Evolutionary conservation across 2,113 vertebrate genomes (phyloP).

Genomic region (Maccullochella peelii): DNA sequence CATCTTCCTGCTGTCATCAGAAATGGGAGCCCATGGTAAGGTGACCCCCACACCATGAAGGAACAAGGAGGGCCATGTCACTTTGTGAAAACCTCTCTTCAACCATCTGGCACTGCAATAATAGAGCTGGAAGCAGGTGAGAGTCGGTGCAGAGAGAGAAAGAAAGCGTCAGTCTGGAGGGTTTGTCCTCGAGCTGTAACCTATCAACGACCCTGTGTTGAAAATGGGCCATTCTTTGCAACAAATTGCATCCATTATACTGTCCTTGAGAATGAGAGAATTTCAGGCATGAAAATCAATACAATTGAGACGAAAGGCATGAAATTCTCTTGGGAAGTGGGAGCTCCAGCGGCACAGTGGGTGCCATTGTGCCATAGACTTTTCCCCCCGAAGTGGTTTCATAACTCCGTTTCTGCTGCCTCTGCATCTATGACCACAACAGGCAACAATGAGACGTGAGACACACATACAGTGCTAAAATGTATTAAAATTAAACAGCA

Average conservation of each 20-base stretch:
- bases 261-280: slow-evolving; percentile 72
- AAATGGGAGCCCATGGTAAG: slow-evolving; percentile 75
- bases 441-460: slow-evolving; percentile 30
- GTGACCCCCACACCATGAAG: slow-evolving; percentile 69
- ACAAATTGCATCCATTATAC: slow-evolving; percentile 73
- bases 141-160: slow-evolving; percentile 26
- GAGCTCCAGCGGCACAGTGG: slow-evolving; percentile 70
- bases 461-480: background rate
- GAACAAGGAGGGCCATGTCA: slow-evolving; percentile 74
- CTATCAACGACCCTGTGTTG: slow-evolving; percentile 52
- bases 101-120: slow-evolving; percentile 74
- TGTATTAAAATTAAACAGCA: slow-evolving; percentile 5
- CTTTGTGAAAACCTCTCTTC: slow-evolving; percentile 70
- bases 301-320: slow-evolving; percentile 71
- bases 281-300: slow-evolving; percentile 77
- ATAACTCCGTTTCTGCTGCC: slow-evolving; percentile 52
- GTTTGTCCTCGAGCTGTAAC: slow-evolving; percentile 56
- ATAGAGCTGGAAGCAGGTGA: slow-evolving; percentile 70
- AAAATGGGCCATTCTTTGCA: slow-evolving; percentile 75
- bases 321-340: slow-evolving; percentile 72
- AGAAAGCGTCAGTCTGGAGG: slow-evolving; percentile 11
- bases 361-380: slow-evolving; percentile 69
- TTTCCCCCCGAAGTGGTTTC: slow-evolving; percentile 55
- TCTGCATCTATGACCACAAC: slow-evolving; percentile 52
- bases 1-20: slow-evolving; percentile 76